phyloP scores from a whole-genome alignment of 2,888 invertebrate species.

The Drosophila atroscutellata region DNA sequence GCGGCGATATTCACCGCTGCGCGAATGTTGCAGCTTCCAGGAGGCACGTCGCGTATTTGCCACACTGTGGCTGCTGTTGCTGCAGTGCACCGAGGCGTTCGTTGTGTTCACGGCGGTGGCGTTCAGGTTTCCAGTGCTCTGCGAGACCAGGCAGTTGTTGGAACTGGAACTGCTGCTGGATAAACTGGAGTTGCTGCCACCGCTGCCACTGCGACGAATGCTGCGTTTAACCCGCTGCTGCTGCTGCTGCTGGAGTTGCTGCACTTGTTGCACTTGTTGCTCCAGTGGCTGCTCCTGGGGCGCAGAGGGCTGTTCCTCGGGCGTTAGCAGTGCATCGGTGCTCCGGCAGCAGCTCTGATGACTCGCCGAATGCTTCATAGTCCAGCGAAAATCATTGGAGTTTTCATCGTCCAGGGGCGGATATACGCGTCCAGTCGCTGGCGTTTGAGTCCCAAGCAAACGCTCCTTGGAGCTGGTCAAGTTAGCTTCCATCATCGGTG shows the following conservation, averaged over 20 bases:
- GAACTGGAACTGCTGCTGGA: slow-evolving; percentile 75
- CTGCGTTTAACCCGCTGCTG: slow-evolving; percentile 39
- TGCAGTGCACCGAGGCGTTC: slow-evolving; percentile 69
- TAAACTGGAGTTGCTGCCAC: slow-evolving; percentile 73
- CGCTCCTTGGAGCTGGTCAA: slow-evolving; percentile 62
- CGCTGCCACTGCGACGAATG: slow-evolving; percentile 55
- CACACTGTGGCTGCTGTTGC: slow-evolving; percentile 62
- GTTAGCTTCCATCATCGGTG: slow-evolving; percentile 59
- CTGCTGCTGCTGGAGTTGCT: slow-evolving; percentile 16
- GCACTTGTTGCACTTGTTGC: slow-evolving; percentile 12
- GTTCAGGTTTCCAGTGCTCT: slow-evolving; percentile 69
- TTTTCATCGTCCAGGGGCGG: slow-evolving; percentile 78
- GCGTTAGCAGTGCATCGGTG: slow-evolving; percentile 79
- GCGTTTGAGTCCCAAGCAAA: slow-evolving; percentile 28
- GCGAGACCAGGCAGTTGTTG: slow-evolving; percentile 65
- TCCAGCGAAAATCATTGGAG: slow-evolving; percentile 72
- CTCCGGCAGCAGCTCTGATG: slow-evolving; percentile 81
- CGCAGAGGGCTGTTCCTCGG: slow-evolving; percentile 41
- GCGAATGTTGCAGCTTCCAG: slow-evolving; percentile 79
- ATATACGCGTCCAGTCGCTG: slow-evolving; percentile 47
- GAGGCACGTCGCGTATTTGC: slow-evolving; percentile 76
- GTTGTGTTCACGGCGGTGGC: slow-evolving; percentile 67
- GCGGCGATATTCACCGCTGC: slow-evolving; percentile 80
- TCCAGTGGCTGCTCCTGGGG: slow-evolving; percentile 17
- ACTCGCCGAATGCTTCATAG: slow-evolving; percentile 77